A percentile compares a stretch with the other conserved stretches of the same genome.
Conservation (phyloP, 2,888 invertebrate genomes). For the Chalcis sispes region DNA sequence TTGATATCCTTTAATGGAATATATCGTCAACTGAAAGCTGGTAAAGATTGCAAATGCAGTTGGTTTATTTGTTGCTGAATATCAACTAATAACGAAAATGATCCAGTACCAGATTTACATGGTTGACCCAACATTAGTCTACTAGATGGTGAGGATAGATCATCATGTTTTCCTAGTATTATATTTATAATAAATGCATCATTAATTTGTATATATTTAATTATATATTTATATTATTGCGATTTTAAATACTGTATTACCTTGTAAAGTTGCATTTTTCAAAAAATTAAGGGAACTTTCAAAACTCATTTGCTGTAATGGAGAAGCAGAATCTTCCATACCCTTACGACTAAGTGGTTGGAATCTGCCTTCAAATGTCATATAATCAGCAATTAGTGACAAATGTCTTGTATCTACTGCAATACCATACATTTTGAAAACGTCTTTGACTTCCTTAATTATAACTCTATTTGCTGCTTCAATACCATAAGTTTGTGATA, state of each 20-base stretch:
- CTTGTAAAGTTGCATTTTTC: conserved; percentile 84
- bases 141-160: conserved; percentile 89
- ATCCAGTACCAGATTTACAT: conserved; percentile 89
- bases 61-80: conserved; percentile 48
- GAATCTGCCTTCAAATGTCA: conserved; percentile 95
- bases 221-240: conserved; percentile 10
- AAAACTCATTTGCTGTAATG: conserved; percentile 98
- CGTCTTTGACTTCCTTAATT: conserved; percentile 95
- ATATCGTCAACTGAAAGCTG: conserved; percentile 27
- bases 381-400: conserved; percentile 95
- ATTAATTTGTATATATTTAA: conserved; percentile 4
- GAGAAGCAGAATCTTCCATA: conserved; percentile 93
- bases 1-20: not conserved
- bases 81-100: conserved; percentile 45
- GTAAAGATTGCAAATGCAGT: conserved; percentile 4
- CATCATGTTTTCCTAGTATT: conserved; percentile 83
- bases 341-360: conserved; percentile 93
- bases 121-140: conserved; percentile 92
- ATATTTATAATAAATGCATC: conserved; percentile 19
- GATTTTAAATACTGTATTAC: conserved; percentile 69
- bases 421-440: conserved; percentile 98
- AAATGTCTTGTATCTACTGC: conserved; percentile 96
- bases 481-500: conserved; percentile 94
- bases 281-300: conserved; percentile 94
- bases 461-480: conserved; percentile 96